Evolutionary conservation across 2,113 vertebrate species (phyloP), one percentile per base, ranked within the genome.

Genomic region (Colaptes auratus): DNA sequence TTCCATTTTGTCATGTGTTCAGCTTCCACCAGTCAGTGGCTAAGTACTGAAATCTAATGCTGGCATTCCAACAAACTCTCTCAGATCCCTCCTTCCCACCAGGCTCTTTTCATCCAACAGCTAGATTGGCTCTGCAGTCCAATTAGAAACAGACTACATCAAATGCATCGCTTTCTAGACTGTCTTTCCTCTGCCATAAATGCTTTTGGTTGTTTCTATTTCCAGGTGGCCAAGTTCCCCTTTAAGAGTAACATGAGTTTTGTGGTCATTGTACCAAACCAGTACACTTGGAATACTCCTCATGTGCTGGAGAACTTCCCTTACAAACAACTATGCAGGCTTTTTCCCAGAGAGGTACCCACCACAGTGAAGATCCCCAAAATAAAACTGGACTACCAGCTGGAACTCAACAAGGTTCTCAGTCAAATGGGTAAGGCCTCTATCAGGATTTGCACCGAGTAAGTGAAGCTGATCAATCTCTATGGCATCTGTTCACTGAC

Each of bases 351-450:
- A 60, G 98, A 98, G 94, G 98, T 95, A 56, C 97, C 97, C 31
- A 99, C 99, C 77, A 96, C 88, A 18, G 98, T 99, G 81, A 98
- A 97, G 97, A 94, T 99, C 44, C 99, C 99, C 8, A 99, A 98
- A 98, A 97, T 99, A 64, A 98, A 98, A 76, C 19, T 99, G 89
- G 98, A 99, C 73, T 98, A 98, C 88, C 88, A 96, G 60, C 96
- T 98, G 92, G 98, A 99, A 61, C 97, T 99, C 76, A 96, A 97
- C 82, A 93, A 98, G 1, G 98, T 98, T 70, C 98, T 99, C 75
- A 98, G 97, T 61, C 98, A 95, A 84, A 85, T 99, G 91, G 99
- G 99, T 99, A 98, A 98, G 98, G 86, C 59, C 20, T 63, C 35
- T 28, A 19, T 39, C 7, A 10, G 36, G 69, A 60, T 39, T 63